These are phyloP conservation scores for Oryzias melastigma DNA, from an alignment of 2,113 vertebrate genomes.

Conservation along the genomic window DNA sequence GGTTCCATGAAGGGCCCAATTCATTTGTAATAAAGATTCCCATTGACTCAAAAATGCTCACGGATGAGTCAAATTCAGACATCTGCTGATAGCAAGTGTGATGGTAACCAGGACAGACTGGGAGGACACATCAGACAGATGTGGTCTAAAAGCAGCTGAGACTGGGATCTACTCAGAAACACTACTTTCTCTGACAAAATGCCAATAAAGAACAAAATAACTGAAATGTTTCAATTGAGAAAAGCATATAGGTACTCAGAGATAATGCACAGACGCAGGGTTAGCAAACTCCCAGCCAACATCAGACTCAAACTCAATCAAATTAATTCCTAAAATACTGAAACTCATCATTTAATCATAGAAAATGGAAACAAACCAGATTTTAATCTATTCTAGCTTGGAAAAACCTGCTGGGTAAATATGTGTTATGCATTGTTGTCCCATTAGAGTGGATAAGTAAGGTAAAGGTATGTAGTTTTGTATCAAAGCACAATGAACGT, in stretches of 20 bases:
- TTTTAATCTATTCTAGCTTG: too few relatives aligned
- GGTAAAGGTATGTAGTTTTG: conserved; percentile 16
- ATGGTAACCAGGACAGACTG: conserved; percentile 10
- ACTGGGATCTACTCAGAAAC: too few relatives aligned
- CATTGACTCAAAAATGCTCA: conserved; percentile 33
- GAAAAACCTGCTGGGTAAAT: too few relatives aligned
- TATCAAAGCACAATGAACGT: conserved; percentile 20
- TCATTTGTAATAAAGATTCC: conserved; percentile 43
- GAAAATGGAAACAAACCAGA: too few relatives aligned
- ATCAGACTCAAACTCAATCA: neutral
- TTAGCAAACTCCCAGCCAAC: neutral
- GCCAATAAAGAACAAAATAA: too few relatives aligned
- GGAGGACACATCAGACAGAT: conserved; percentile 17
- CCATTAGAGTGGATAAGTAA: conserved; percentile 17
- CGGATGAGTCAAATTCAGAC: conserved; percentile 51
- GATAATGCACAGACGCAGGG: neutral
- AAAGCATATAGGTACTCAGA: neutral
- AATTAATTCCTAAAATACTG: too few relatives aligned
- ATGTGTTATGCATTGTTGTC: conserved; percentile 10
- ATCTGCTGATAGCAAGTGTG: conserved; percentile 29
- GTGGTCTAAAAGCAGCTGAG: too few relatives aligned
- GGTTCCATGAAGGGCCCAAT: conserved; percentile 40
- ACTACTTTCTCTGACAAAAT: too few relatives aligned
- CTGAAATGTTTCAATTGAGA: neutral
- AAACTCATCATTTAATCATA: too few relatives aligned